phyloP scores from a whole-genome alignment of 2,797 vertebrate species.

The Anomalospiza imberbis region DNA sequence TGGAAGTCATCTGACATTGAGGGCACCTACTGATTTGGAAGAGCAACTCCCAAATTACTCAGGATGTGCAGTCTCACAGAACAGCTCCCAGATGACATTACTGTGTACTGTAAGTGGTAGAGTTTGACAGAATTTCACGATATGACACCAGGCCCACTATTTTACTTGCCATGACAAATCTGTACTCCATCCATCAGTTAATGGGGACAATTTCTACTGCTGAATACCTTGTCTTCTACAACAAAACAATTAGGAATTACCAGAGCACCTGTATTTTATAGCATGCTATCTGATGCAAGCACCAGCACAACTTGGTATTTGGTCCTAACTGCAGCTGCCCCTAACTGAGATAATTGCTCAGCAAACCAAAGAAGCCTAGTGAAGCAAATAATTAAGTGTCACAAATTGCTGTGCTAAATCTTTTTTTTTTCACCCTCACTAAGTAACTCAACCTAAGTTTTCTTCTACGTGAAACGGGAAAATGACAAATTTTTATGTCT shows the following conservation, averaged over 20 bases:
- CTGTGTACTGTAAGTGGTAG: too few species aligned
- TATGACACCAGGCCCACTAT: background rate
- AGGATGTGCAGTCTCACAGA: background rate
- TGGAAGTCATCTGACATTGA: background rate
- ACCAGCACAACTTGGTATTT: background rate
- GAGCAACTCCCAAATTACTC: background rate
- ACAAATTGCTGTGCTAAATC: constrained; percentile 10
- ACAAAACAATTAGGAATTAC: background rate
- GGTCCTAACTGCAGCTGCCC: background rate
- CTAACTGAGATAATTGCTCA: constrained; percentile 44
- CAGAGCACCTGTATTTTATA: background rate
- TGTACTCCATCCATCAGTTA: background rate
- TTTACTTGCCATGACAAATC: background rate
- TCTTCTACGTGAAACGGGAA: background rate
- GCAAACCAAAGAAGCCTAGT: constrained; percentile 45
- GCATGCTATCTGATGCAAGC: background rate
- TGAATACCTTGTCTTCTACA: background rate
- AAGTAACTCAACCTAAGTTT: background rate
- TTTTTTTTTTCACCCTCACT: background rate
- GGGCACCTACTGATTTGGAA: background rate
- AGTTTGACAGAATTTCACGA: background rate
- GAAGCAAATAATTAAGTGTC: constrained; percentile 43
- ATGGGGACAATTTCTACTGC: background rate
- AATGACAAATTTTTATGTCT: background rate
- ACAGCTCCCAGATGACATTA: background rate